A percentile compares a stretch with the other conserved stretches of the same genome.
These are phyloP conservation scores for Hyposmocoma kahamanoa DNA, from an alignment of 1,140 invertebrate genomes.

Conservation along the genomic window DNA sequence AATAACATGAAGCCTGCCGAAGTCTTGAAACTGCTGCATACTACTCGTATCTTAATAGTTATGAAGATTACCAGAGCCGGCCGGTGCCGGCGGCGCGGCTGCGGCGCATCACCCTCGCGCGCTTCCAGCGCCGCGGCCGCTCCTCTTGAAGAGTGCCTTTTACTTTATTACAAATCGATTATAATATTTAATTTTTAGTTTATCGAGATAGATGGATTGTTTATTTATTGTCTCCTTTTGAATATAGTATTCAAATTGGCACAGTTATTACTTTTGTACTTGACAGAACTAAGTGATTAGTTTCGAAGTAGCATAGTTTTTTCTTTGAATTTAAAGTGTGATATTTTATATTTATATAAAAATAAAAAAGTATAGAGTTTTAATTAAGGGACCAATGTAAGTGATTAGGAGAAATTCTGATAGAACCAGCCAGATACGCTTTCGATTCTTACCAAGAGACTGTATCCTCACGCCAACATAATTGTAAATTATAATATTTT, in stretches of 20 bases:
- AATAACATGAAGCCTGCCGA: conserved; percentile 29
- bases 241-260: conserved; percentile 69
- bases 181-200: conserved; percentile 70
- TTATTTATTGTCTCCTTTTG: conserved; percentile 71
- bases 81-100: conserved; percentile 23
- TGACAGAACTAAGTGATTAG: conserved; percentile 65
- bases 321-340: conserved; percentile 72
- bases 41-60: not conserved
- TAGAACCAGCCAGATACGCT: conserved; percentile 45
- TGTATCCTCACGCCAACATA: conserved; percentile 37
- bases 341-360: conserved; percentile 74
- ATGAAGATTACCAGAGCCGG: not conserved
- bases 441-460: conserved; percentile 45
- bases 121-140: conserved; percentile 46
- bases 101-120: conserved; percentile 33
- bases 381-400: conserved; percentile 73
- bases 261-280: conserved; percentile 69
- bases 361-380: conserved; percentile 70
- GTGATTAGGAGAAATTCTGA: conserved; percentile 69
- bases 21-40: not conserved
- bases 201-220: conserved; percentile 66
- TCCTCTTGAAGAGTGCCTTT: conserved; percentile 57
- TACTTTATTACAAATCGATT: conserved; percentile 62
- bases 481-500: conserved; percentile 41
- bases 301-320: conserved; percentile 65